Percentiles rank a stretch among this genome's conserved stretches.
These are phyloP conservation scores for Acanthoscelides obtectus DNA, from an alignment of 2,888 invertebrate species.

Conservation along the genomic window DNA sequence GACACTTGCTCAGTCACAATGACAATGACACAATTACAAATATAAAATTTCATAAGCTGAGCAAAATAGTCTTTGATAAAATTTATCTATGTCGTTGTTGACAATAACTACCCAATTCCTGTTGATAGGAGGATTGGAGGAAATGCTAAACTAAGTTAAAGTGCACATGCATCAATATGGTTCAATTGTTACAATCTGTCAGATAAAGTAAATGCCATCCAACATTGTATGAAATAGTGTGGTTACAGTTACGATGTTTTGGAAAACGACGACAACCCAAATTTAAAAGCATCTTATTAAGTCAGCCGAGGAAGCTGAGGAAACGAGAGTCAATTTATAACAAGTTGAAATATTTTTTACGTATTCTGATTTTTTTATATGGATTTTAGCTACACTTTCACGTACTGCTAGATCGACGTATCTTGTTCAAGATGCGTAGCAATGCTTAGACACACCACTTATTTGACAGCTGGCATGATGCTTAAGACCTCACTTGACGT, in stretches of 20 bases:
- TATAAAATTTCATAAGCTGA: no score
- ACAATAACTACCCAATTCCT: not conserved
- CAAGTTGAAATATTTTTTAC: not conserved
- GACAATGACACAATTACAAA: no score
- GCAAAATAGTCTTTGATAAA: no score
- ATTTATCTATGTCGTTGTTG: no score
- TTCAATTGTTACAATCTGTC: not conserved
- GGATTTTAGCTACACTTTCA: not conserved
- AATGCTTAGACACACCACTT: no score
- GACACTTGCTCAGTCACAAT: no score
- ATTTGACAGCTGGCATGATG: no score
- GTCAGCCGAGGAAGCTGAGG: not conserved
- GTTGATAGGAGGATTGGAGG: not conserved
- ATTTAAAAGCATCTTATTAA: not conserved
- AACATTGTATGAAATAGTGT: constrained; percentile 31
- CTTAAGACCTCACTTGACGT: no score
- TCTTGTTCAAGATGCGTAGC: no score
- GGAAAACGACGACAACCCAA: constrained; percentile 26
- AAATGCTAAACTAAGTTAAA: not conserved
- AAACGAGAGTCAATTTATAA: not conserved
- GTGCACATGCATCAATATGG: not conserved
- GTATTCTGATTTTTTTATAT: not conserved
- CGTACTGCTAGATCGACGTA: no score
- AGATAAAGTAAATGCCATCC: constrained; percentile 6
- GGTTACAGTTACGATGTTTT: constrained; percentile 15